Evolutionary conservation across 2,888 invertebrate genomes (phyloP).

Genomic region (Nasonia oneida): DNA sequence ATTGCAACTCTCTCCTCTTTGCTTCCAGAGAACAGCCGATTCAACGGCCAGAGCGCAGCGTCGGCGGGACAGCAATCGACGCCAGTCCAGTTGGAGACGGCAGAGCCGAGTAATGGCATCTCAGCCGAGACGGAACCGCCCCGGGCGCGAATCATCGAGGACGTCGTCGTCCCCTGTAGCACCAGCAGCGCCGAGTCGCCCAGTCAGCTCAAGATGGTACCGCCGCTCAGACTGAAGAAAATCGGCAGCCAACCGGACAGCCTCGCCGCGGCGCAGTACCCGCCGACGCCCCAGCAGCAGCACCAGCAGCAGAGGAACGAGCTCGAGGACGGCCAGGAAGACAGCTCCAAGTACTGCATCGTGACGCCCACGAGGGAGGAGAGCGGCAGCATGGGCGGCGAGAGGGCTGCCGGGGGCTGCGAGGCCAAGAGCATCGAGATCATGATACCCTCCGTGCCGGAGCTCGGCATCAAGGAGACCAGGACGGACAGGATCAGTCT

Average conservation of each 20-base stretch:
- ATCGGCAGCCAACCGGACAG: constrained; percentile 61
- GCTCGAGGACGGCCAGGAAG: neutral
- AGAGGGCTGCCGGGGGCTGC: neutral
- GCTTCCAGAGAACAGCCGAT: neutral
- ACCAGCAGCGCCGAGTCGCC: neutral
- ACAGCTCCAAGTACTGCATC: constrained; percentile 13
- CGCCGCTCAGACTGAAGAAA: constrained; percentile 74
- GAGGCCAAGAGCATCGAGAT: constrained; percentile 63
- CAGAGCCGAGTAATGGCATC: neutral
- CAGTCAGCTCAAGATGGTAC: constrained; percentile 68
- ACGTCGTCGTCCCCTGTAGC: constrained; percentile 15
- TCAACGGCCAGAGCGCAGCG: neutral
- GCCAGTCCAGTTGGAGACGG: neutral
- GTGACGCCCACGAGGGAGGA: neutral
- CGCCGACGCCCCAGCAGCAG: neutral
- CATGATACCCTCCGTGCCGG: constrained; percentile 64
- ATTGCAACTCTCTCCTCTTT: neutral
- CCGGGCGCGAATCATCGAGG: constrained; percentile 28
- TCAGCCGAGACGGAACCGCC: constrained; percentile 14
- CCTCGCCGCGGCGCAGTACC: neutral
- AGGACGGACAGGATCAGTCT: constrained; percentile 57
- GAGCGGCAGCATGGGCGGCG: neutral
- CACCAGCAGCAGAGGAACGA: neutral
- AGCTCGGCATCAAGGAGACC: constrained; percentile 65
- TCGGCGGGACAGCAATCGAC: neutral